These are phyloP conservation scores for Papilio helenus DNA, from an alignment of 1,140 invertebrate species.

Conservation along the genomic window DNA sequence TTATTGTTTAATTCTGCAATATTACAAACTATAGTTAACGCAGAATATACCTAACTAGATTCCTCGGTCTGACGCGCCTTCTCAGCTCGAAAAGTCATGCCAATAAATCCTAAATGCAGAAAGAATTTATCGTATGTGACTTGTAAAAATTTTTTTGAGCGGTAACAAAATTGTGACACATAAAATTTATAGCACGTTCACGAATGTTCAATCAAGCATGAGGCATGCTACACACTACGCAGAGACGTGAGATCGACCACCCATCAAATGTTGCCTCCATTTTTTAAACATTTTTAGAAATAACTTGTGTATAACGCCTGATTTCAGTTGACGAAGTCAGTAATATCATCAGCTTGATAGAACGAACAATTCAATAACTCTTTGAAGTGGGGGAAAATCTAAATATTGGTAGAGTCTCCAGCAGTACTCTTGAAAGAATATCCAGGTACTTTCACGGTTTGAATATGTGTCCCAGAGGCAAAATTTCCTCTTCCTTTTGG, in stretches of 20 bases:
- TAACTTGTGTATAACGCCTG: no score
- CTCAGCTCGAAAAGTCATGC: not conserved
- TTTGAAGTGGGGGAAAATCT: no score
- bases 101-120: no score
- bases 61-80: not conserved
- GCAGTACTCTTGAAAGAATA: no score
- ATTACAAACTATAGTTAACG: not conserved
- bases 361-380: no score
- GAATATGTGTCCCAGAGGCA: no score
- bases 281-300: not conserved
- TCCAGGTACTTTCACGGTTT: no score
- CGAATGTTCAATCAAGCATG: slow-evolving; percentile 23
- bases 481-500: no score
- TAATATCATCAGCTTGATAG: no score
- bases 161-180: slow-evolving; percentile 9
- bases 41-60: not conserved
- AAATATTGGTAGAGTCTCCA: no score
- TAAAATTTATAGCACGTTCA: not conserved
- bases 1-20: not conserved
- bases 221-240: not conserved
- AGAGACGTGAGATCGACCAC: slow-evolving; percentile 9
- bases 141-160: not conserved
- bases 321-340: no score
- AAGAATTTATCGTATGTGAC: not conserved
- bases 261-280: slow-evolving; percentile 14